These are phyloP conservation scores for Alcedo quadribrachys DNA, from an alignment of 2,797 vertebrate genomes.

Conservation along the genomic window DNA sequence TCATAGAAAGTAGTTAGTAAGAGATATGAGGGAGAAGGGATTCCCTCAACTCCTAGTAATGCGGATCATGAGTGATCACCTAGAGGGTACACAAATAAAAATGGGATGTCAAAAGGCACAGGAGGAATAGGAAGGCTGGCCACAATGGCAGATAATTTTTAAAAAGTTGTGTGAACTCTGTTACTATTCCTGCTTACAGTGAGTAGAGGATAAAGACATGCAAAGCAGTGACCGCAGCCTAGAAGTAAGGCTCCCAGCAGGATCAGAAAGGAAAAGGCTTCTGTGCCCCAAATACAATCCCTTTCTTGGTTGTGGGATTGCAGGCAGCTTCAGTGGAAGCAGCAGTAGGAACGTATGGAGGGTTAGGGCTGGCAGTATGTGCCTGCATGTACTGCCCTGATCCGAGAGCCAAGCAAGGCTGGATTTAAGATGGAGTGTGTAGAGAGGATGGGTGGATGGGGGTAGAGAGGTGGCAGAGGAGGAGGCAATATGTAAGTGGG, in stretches of 20 bases:
- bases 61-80: neutral
- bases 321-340: neutral
- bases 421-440: neutral
- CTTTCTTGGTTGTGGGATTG: neutral
- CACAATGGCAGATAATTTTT: no score
- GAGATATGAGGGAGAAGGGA: neutral
- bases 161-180: neutral
- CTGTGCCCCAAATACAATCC: accelerated
- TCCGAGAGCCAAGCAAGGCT: neutral
- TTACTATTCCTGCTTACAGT: neutral
- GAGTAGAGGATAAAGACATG: neutral
- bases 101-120: neutral
- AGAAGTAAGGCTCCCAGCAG: neutral
- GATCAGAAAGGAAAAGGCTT: neutral
- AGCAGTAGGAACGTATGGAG: neutral
- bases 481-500: neutral
- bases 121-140: neutral
- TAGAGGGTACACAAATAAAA: neutral
- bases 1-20: neutral
- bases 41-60: neutral
- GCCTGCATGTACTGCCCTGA: neutral
- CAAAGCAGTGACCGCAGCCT: neutral
- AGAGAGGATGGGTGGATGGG: neutral
- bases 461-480: neutral
- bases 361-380: neutral